Conservation (phyloP, 2,797 vertebrate genomes). For the Leptodactylus fallax region DNA sequence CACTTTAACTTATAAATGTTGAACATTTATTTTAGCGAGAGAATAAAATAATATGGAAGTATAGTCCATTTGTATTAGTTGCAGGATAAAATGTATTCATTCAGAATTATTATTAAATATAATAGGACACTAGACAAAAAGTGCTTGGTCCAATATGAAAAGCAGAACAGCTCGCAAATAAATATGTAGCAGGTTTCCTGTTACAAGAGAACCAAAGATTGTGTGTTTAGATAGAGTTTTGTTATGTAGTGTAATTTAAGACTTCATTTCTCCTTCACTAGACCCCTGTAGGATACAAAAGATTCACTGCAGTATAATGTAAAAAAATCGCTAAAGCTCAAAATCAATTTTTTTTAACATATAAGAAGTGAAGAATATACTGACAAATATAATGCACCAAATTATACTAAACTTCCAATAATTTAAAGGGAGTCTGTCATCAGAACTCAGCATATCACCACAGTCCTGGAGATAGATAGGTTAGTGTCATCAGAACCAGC, state of each 20-base stretch:
- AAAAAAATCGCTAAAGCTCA: neutral
- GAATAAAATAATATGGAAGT: neutral
- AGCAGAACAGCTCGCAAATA: neutral
- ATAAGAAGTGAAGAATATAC: neutral
- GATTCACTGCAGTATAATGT: neutral
- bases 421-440: neutral
- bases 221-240: neutral
- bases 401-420: neutral
- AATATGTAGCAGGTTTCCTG: neutral
- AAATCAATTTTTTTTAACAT: neutral
- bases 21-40: neutral
- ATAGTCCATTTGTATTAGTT: neutral
- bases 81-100: neutral
- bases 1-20: constrained; percentile 4
- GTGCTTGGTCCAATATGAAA: neutral
- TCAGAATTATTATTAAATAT: neutral
- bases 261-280: neutral
- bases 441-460: too few species aligned
- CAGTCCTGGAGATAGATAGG: too few species aligned
- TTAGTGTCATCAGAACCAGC: too few species aligned
- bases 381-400: neutral
- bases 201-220: neutral
- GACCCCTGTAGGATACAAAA: neutral
- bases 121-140: neutral
- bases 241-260: neutral